These are phyloP conservation scores for Drosophila cardini DNA, from an alignment of 1,140 invertebrate species.

Conservation along the genomic window DNA sequence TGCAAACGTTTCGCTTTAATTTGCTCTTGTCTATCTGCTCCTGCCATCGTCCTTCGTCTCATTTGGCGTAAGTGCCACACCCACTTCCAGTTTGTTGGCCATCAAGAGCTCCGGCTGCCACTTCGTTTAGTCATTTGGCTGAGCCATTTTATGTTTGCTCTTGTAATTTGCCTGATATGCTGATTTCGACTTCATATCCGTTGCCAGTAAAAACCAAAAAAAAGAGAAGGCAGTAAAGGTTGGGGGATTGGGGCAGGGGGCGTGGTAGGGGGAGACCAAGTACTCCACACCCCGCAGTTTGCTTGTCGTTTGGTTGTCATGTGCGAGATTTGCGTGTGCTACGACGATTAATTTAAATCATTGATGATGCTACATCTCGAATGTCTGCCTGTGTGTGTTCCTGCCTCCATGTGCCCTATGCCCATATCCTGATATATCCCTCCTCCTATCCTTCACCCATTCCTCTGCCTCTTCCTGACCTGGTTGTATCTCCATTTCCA, in stretches of 20 bases:
- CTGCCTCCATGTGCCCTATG: constrained; percentile 20
- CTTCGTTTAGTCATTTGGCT: constrained; percentile 81
- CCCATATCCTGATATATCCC: constrained; percentile 11
- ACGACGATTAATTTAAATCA: constrained; percentile 84
- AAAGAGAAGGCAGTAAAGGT: constrained; percentile 6
- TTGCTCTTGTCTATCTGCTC: constrained; percentile 61
- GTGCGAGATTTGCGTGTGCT: constrained; percentile 83
- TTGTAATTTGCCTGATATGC: constrained; percentile 81
- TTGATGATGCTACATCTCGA: constrained; percentile 70
- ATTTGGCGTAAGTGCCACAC: constrained; percentile 28
- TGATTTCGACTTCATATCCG: constrained; percentile 80
- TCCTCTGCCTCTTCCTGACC: neutral
- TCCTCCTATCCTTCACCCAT: neutral
- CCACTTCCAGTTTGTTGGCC: constrained; percentile 32
- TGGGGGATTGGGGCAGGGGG: neutral
- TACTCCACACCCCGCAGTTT: neutral
- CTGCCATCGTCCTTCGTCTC: constrained; percentile 8
- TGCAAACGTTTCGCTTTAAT: constrained; percentile 76
- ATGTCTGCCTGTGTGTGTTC: constrained; percentile 8
- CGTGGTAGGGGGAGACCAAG: neutral
- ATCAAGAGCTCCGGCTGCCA: constrained; percentile 68
- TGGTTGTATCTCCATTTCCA: constrained; percentile 45
- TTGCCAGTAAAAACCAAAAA: constrained; percentile 46
- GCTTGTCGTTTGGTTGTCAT: constrained; percentile 78
- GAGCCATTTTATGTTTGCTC: constrained; percentile 81